Evolutionary conservation across 1,140 invertebrate species (phyloP).

Genomic region (Scylla paramamosain): DNA sequence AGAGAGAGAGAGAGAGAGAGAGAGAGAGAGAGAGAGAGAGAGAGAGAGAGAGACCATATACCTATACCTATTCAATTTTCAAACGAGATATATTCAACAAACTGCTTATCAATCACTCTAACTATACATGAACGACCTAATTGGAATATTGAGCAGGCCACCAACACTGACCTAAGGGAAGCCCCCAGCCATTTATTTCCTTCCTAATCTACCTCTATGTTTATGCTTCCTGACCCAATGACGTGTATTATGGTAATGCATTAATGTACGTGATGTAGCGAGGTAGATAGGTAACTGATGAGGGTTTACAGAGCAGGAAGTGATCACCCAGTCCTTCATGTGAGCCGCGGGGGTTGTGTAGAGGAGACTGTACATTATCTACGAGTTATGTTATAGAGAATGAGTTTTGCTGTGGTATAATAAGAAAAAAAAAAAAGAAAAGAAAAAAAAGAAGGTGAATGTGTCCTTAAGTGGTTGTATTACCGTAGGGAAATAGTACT

Average conservation of each 20-base stretch:
- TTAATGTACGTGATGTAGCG: not conserved
- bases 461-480: too few relatives aligned
- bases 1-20: too few relatives aligned
- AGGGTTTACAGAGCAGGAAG: too few relatives aligned
- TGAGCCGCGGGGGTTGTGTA: too few relatives aligned
- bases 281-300: too few relatives aligned
- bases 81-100: not conserved
- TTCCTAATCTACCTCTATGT: not conserved
- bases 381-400: too few relatives aligned
- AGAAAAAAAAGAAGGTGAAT: too few relatives aligned
- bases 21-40: constrained; percentile 10
- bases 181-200: not conserved
- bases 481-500: too few relatives aligned
- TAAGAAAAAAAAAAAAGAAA: too few relatives aligned
- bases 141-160: not conserved
- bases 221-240: not conserved
- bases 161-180: not conserved
- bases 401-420: too few relatives aligned
- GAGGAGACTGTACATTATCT: too few relatives aligned
- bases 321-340: too few relatives aligned
- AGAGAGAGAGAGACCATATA: not conserved
- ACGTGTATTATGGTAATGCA: not conserved
- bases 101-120: not conserved
- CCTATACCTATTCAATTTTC: not conserved
- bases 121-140: not conserved